A percentile compares a stretch with the other conserved stretches of the same genome.
Evolutionary conservation across 2,113 vertebrate genomes (phyloP).

Genomic region (Oxyura jamaicensis): DNA sequence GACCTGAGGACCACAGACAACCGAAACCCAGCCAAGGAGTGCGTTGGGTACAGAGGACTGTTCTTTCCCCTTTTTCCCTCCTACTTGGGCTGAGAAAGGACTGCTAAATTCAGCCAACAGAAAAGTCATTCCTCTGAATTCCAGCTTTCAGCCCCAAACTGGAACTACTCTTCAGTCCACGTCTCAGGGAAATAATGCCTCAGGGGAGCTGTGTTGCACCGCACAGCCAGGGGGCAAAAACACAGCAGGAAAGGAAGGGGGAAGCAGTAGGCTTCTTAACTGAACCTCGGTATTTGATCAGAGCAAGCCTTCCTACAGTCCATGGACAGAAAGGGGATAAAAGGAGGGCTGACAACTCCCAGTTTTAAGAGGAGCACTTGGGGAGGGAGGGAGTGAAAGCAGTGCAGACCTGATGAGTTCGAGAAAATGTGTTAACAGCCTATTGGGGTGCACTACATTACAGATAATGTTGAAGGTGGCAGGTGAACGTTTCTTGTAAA

Average conservation of each 20-base stretch:
- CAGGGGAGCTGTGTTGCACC: not conserved
- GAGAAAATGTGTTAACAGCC: accelerated
- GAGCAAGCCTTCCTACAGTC: not conserved
- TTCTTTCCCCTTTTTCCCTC: not conserved
- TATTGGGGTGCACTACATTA: not conserved
- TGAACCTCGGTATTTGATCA: no score
- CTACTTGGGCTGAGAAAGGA: not conserved
- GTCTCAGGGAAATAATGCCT: not conserved
- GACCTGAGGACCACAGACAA: not conserved
- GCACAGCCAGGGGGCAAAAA: not conserved
- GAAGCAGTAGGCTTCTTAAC: not conserved
- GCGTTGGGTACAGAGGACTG: not conserved
- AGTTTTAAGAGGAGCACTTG: not conserved
- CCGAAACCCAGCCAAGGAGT: not conserved
- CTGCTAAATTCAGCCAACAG: not conserved
- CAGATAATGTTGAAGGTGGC: not conserved
- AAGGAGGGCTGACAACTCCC: not conserved
- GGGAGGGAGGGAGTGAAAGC: not conserved
- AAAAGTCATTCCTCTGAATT: not conserved
- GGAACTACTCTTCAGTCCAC: not conserved
- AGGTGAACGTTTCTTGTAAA: not conserved
- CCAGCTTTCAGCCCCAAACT: not conserved
- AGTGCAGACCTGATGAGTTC: not conserved
- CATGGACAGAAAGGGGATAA: not conserved
- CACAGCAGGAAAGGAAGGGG: not conserved